Evolutionary conservation across 2,113 vertebrate genomes (phyloP), one percentile per base, ranked within the genome.

Genomic region (Ranitomeya variabilis): DNA sequence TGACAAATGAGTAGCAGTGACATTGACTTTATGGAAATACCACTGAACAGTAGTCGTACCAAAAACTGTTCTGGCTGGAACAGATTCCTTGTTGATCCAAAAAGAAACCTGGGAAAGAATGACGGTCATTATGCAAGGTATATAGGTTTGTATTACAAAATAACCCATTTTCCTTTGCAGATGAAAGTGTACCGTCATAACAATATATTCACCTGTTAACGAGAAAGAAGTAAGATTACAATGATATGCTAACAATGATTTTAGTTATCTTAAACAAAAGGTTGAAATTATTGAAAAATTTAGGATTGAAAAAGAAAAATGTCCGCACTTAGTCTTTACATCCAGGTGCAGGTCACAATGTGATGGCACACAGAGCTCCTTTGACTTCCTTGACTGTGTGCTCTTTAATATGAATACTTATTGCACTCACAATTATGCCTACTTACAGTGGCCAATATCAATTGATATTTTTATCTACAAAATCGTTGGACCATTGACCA

Each of bases 121-220:
- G 91, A 99, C 98, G 83, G 98, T 99, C 98, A 99, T 99, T 91
- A 99, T 99, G 94, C 98, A 99, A n/a, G 98, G 98, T 91, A 99
- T 99, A 91, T 99, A 99, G 0, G 98, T 99, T 93, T 99, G 98
- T 92, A 99, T 99, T 97, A 99, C 97, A 94, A 99, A 99, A 94
- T 99, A 99, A 91, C 98, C 98, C 97, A 99, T 99, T 96, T 99
- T 99, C 87, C 98, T 92, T 95, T 97, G 95, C 92, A 99, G 95
- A 91, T 99, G 97, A 93, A 99, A 99, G 90, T 96, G 95, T 91
- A 99, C 98, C 1, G 98, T 99, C 98, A 99, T 99, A 92, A 99
- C 98, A 92, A 98, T 94, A 91, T 99, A 99, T 97, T 99, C 98
- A 94, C 98, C 98, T 99, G 92, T 64, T 92, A 91, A 91, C 77